These are phyloP conservation scores for Halcyon senegalensis DNA, from an alignment of 2,113 vertebrate genomes.

Conservation along the genomic window DNA sequence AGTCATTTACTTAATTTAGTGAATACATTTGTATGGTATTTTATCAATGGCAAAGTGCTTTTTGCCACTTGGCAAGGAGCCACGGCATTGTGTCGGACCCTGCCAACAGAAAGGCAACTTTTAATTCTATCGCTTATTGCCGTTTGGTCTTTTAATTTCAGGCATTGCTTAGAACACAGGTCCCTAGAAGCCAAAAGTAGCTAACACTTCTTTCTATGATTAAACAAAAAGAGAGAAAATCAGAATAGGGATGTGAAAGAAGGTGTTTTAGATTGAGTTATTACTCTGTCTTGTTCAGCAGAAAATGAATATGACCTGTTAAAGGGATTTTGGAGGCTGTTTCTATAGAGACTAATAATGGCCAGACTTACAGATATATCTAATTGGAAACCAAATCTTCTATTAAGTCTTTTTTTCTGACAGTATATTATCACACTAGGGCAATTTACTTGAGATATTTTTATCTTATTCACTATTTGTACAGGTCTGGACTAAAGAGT, in stretches of 20 bases:
- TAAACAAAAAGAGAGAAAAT: constrained; percentile 73
- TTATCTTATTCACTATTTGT: constrained; percentile 25
- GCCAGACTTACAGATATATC: constrained; percentile 39
- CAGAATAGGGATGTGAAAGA: constrained; percentile 59
- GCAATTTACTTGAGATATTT: constrained; percentile 21
- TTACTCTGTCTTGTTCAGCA: constrained; percentile 73
- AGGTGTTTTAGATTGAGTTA: constrained; percentile 69
- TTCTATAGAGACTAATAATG: constrained; percentile 69
- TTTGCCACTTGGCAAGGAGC: constrained; percentile 73
- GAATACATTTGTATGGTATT: constrained; percentile 75
- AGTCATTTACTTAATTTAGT: constrained; percentile 77
- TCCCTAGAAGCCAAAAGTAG: constrained; percentile 58
- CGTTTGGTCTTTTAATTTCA: constrained; percentile 76
- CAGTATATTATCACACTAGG: background rate
- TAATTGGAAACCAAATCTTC: constrained; percentile 55
- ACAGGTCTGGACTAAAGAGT: background rate
- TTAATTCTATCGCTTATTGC: constrained; percentile 66
- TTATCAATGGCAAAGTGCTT: constrained; percentile 76
- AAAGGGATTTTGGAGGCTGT: constrained; percentile 65
- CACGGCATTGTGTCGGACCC: constrained; percentile 44
- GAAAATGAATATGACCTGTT: constrained; percentile 70
- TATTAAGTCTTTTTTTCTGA: constrained; percentile 4
- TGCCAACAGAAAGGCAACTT: constrained; percentile 44
- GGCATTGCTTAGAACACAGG: constrained; percentile 35
- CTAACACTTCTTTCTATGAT: constrained; percentile 71